Base-by-base conservation (phyloP, 2,888 invertebrate genomes). In the Platynereis dumerilii region DNA sequence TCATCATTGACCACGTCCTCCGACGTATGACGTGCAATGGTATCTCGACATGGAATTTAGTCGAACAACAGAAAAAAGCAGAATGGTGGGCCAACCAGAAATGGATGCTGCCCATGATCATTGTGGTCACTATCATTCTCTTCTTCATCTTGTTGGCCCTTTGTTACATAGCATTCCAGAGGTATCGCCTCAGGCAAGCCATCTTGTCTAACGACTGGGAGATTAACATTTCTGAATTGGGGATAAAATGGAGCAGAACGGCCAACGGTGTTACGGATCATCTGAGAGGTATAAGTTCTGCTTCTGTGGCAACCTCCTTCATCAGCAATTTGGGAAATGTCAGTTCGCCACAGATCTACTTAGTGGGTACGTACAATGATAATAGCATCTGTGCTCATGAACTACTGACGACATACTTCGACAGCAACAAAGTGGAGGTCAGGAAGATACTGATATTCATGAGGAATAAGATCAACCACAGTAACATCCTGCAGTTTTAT, bases 401-500 rank as follows among this genome's bases (percentile, higher is more conserved):
- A 28, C 2, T 66, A 1, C 22, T 60, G 39, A 20, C 55, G 3
- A 39, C 20, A 2, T n/a, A 34, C 3, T 39, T 59, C 1, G 34
- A 45, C 20, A n/a, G 52, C 3, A 22, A 55, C 3, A 26, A 27
- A 20, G 28, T 20, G 2, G 60, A 53, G 20, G 45, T 39, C 2
- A 48, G 58, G 54, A 65, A 60, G 44, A 34, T 29, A 26, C 27
- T 71, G 58, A 63, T 69, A 10, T 65, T 45, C 58, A 67, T 71
- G 60, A 67, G 53, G 54, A 44, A 71, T 54, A 57, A 58, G 24
- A 29, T 68, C 7, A 39, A 56, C 1, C 70, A 71, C 54, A 2
- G 27, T 12, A 71, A 71, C 64, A 69, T 81, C 0, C 70, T 77
- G 28, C 62, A 71, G 15, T 78, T 82, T 59, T 74, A 73, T 70